Base-by-base conservation (phyloP, 64 coral and sea anemone genomes). In the Platygyra sinensis region DNA sequence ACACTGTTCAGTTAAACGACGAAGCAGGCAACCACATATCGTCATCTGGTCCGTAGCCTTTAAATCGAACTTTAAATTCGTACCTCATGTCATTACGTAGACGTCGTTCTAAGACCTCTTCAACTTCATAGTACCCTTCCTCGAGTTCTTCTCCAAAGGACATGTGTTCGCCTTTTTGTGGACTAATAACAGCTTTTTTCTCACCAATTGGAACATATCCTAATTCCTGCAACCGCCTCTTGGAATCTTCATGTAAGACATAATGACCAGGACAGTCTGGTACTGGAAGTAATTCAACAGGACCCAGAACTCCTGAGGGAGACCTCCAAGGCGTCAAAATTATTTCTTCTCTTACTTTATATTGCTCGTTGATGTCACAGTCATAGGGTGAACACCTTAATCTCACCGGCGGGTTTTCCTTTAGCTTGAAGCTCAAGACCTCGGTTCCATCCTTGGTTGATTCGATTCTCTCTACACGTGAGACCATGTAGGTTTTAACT, bases 11-110 rank as follows among this genome's bases (percentile, higher is more conserved):
- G 54, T 80, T 80, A 29, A 80, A 80, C 27, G 57, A 29, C 10
- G 78, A 80, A 5, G 78, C 78, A 3, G 55, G 78, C 78, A 80
- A 80, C 78, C 78, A 80, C 78, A 80, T 80, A 61, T 80, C 78
- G 14, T 80, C 78, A 18, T 80, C 78, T 29, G 78, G 78, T 60
- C 78, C 78, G 54, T 80, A 80, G 46, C 78, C 78, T 31, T 80
- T 80, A 19, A 80, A 80, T 61, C 78, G 62, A 25, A 80, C 78
- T 30, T 80, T 24, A 30, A 61, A 80, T 61, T 80, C 52, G 30
- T 80, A 80, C 5, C 55, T 80, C 78, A 80, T 80, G 54, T 80
- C 78, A 61, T 61, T 80, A 8, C 55, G n/a, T 0, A 80, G 9
- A 7, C 78, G 8, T 60, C 78, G 12, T 62, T 29, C 78, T 30